Evolutionary conservation across 2,797 vertebrate species (phyloP).

Genomic region (Poecilia gillii): DNA sequence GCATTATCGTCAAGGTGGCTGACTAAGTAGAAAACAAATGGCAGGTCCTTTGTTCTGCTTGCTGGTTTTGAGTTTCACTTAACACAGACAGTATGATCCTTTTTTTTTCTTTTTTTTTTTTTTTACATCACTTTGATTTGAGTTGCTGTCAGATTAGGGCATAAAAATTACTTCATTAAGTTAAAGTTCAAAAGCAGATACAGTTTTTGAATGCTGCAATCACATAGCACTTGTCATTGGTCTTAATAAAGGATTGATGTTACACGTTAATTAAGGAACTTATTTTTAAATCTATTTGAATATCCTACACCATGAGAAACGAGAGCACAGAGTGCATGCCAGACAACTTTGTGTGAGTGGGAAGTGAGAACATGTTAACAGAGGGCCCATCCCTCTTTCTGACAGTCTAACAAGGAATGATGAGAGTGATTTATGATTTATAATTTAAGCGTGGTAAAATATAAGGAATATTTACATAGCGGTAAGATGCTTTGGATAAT

Average conservation of each 20-base stretch:
- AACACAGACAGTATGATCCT: not conserved
- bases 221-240: not conserved
- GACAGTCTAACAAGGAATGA: not conserved
- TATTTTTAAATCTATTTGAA: not conserved
- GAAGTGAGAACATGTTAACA: slow-evolving; percentile 3
- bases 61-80: not conserved
- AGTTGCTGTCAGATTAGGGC: not conserved
- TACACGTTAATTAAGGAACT: not conserved
- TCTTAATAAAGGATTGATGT: not conserved
- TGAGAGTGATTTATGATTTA: not conserved
- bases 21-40: not conserved
- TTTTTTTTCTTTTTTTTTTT: no score
- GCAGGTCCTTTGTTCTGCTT: not conserved
- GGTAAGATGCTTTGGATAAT: not conserved
- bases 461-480: not conserved
- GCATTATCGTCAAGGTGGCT: no score
- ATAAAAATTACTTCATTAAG: not conserved
- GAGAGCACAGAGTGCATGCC: not conserved
- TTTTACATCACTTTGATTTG: not conserved
- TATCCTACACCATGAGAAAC: not conserved
- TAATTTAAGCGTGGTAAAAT: not conserved
- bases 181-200: not conserved
- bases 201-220: not conserved
- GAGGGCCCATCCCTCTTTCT: not conserved
- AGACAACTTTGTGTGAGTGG: not conserved